These are phyloP conservation scores for Amphiprion clarkii DNA, from an alignment of 2,797 vertebrate species.

Conservation along the genomic window DNA sequence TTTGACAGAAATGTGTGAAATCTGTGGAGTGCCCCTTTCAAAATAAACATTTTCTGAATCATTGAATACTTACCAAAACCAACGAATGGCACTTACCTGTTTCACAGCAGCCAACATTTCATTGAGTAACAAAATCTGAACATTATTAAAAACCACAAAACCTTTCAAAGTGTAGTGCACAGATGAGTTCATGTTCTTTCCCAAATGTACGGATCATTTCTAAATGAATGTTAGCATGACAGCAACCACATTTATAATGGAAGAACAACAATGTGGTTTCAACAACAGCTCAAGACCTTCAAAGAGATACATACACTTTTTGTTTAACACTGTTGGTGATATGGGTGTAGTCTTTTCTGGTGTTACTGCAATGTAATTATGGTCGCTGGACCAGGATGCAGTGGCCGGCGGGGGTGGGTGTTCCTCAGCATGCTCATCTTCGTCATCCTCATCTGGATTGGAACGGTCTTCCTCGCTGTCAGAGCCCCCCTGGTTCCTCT, in stretches of 20 bases:
- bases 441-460: slow-evolving; percentile 75
- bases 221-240: slow-evolving; percentile 54
- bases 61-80: slow-evolving; percentile 74
- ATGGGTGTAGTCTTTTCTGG: slow-evolving; percentile 97
- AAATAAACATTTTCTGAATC: slow-evolving; percentile 21
- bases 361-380: slow-evolving; percentile 99
- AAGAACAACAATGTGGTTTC: slow-evolving; percentile 61
- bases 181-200: slow-evolving; percentile 51
- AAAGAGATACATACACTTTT: slow-evolving; percentile 99
- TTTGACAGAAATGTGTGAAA: slow-evolving; percentile 9
- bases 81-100: slow-evolving; percentile 79
- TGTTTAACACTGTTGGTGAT: slow-evolving; percentile 96
- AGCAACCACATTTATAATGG: slow-evolving; percentile 60
- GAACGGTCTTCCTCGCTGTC: slow-evolving; percentile 78
- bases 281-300: slow-evolving; percentile 79
- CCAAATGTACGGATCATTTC: slow-evolving; percentile 41
- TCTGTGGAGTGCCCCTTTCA: slow-evolving; percentile 35
- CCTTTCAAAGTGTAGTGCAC: slow-evolving; percentile 42
- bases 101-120: slow-evolving; percentile 58
- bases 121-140: slow-evolving; percentile 54
- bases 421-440: slow-evolving; percentile 84
- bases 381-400: slow-evolving; percentile 98
- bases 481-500: slow-evolving; percentile 65
- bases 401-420: slow-evolving; percentile 86
- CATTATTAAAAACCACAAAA: slow-evolving; percentile 57